A percentile compares a stretch with the other conserved stretches of the same genome.
phyloP scores from a whole-genome alignment of 2,888 invertebrate genomes.

The Elgonia sp. region DNA sequence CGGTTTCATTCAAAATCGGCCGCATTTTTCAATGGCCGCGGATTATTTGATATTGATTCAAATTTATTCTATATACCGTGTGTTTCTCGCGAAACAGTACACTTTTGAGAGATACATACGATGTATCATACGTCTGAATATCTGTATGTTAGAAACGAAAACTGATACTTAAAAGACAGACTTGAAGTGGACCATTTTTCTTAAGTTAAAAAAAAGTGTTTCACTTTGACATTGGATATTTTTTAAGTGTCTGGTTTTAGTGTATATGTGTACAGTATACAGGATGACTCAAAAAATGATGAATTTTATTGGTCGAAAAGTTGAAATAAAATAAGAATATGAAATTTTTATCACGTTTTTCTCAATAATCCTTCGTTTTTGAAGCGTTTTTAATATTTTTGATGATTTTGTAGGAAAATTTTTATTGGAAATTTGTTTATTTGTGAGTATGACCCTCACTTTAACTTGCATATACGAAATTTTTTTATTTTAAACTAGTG shows the following conservation, averaged over 20 bases:
- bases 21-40: conserved; percentile 33
- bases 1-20: conserved; percentile 27
- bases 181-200: background rate
- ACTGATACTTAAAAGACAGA: background rate
- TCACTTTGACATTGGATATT: background rate
- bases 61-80: conserved; percentile 29
- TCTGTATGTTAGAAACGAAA: background rate
- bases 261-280: conserved; percentile 14
- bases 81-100: background rate
- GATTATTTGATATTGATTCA: conserved; percentile 45
- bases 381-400: no score
- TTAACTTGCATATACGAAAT: background rate
- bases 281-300: background rate
- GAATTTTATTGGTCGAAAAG: background rate
- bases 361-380: conserved; percentile 1
- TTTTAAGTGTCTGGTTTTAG: conserved; percentile 11
- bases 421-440: background rate
- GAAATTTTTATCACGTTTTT: background rate
- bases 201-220: background rate
- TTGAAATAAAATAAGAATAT: no score
- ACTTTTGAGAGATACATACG: background rate
- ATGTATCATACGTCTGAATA: no score
- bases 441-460: conserved; percentile 5
- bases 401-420: background rate
- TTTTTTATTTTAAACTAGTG: no score